phyloP scores from a whole-genome alignment of 2,888 invertebrate genomes.

The Cephonodes hylas region DNA sequence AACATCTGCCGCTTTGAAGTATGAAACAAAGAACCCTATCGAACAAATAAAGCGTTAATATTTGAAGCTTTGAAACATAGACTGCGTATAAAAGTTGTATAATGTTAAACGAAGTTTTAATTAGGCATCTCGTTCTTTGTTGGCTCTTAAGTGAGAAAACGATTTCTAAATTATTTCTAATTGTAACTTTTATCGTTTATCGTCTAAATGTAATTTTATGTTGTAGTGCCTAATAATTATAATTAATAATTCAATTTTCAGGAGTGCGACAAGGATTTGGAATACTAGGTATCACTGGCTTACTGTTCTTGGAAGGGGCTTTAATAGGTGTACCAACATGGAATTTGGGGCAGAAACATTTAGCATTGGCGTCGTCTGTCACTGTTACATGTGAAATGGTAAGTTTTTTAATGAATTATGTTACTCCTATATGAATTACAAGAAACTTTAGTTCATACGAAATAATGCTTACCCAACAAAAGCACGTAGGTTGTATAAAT shows the following conservation, averaged over 20 bases:
- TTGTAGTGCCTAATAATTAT: neutral
- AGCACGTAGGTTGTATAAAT: no score
- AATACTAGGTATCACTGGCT: constrained; percentile 41
- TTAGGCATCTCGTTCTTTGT: constrained; percentile 37
- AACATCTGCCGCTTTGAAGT: neutral
- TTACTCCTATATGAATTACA: neutral
- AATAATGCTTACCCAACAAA: no score
- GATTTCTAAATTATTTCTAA: constrained; percentile 33
- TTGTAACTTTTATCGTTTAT: constrained; percentile 35
- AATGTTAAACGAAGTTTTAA: constrained; percentile 43
- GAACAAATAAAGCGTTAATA: neutral
- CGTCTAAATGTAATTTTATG: constrained; percentile 22
- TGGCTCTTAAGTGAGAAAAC: constrained; percentile 27
- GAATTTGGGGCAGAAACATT: constrained; percentile 54
- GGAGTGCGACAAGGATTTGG: constrained; percentile 45
- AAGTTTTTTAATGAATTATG: constrained; percentile 19
- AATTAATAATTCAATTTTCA: constrained; percentile 31
- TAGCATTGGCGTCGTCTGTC: constrained; percentile 62
- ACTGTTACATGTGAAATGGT: constrained; percentile 73
- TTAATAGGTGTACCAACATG: constrained; percentile 54
- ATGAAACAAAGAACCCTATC: neutral
- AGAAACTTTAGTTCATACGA: no score
- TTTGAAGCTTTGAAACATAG: constrained; percentile 21
- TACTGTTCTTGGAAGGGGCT: constrained; percentile 39
- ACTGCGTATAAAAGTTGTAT: constrained; percentile 27